phyloP scores from a whole-genome alignment of 2,888 invertebrate genomes.

The Cistogaster globosa region DNA sequence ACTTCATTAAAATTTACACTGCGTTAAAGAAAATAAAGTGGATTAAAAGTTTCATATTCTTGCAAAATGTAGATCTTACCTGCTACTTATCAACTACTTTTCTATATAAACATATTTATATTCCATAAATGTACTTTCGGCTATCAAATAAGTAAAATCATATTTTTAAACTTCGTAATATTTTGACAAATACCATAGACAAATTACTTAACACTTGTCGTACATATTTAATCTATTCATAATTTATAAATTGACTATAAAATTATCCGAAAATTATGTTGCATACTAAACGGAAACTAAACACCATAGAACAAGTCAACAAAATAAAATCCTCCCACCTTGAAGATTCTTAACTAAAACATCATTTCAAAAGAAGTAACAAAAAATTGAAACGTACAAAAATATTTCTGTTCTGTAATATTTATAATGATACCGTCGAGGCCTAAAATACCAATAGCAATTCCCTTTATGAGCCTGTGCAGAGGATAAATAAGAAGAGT shows the following conservation, averaged over 20 bases:
- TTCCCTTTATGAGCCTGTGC: slow-evolving; percentile 79
- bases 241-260: slow-evolving; percentile 72
- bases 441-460: slow-evolving; percentile 76
- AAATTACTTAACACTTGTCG: slow-evolving; percentile 33
- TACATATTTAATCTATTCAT: slow-evolving; percentile 57
- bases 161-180: neutral
- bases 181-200: neutral
- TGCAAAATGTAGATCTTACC: no score
- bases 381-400: slow-evolving; percentile 12
- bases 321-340: slow-evolving; percentile 27
- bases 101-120: no score
- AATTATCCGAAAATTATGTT: slow-evolving; percentile 73
- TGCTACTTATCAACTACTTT: no score
- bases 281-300: slow-evolving; percentile 68
- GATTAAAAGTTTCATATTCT: no score
- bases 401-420: slow-evolving; percentile 37
- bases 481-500: slow-evolving; percentile 34
- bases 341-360: slow-evolving; percentile 4
- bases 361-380: neutral
- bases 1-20: no score
- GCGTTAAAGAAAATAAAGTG: no score
- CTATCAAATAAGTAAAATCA: no score
- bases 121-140: no score
- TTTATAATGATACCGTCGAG: slow-evolving; percentile 79
- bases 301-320: slow-evolving; percentile 70